A percentile compares a stretch with the other conserved stretches of the same genome.
Conservation (phyloP, 2,888 invertebrate species). For the Eristalis intricaria region DNA sequence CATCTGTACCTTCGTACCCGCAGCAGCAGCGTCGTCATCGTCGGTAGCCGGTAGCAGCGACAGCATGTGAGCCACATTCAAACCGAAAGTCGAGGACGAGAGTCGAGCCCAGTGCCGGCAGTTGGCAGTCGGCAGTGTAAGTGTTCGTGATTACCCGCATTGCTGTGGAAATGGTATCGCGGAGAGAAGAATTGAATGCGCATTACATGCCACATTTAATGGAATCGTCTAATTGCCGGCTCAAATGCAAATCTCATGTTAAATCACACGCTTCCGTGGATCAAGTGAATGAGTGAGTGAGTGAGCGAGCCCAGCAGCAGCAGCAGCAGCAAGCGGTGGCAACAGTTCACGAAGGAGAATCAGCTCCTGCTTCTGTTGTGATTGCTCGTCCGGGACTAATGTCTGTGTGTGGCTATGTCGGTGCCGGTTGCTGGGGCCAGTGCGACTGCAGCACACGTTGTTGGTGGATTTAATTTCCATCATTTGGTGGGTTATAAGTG, state of each 20-base stretch:
- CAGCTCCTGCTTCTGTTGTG: constrained; percentile 51
- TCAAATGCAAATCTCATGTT: constrained; percentile 74
- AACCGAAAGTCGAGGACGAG: background rate
- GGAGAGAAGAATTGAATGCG: constrained; percentile 67
- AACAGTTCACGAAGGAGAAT: constrained; percentile 6
- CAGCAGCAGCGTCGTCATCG: background rate
- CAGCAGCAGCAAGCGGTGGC: background rate
- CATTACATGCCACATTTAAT: constrained; percentile 74
- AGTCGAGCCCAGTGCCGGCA: background rate
- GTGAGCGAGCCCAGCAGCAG: constrained; percentile 6
- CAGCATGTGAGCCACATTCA: background rate
- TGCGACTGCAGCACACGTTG: constrained; percentile 17
- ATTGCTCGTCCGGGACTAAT: constrained; percentile 35
- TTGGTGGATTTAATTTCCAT: constrained; percentile 67
- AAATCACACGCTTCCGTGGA: constrained; percentile 72
- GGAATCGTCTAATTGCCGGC: constrained; percentile 74
- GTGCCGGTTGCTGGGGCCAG: background rate
- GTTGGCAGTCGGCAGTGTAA: constrained; percentile 28
- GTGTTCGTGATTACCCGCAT: constrained; percentile 72
- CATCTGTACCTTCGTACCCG: background rate
- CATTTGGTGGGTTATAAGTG: constrained; percentile 66
- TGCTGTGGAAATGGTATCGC: constrained; percentile 67
- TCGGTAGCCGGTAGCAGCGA: background rate
- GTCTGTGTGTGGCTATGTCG: constrained; percentile 8
- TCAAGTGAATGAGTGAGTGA: constrained; percentile 50